Base-by-base conservation (phyloP, 1,140 invertebrate species). In the Drosophila rufa region DNA sequence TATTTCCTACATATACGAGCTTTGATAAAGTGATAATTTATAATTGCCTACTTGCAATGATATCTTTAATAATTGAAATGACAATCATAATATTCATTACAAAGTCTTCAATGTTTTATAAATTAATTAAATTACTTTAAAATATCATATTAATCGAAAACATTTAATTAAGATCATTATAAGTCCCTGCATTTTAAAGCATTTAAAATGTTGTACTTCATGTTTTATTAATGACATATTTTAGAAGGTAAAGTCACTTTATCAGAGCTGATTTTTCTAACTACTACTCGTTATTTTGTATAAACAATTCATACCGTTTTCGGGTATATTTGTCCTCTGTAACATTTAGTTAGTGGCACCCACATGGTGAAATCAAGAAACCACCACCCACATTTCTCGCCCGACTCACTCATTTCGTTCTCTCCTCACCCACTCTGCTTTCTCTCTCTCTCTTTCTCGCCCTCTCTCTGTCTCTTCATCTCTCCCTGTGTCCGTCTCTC, bases 401-500 rank as follows among this genome's bases (percentile, higher is more conserved):
- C 60, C 78, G 67, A 75, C 55, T 90, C 80, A 84, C 70, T 89
- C 81, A 90, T 90, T 85, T 90, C 81, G 85, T 83, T 51, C 75
- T 79, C 81, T 89, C 74, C 80, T 89, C 85, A 90, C 68, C 74
- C 82, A 55, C 87, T 87, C 47, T 80, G 66, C 56, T 71, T 65
- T 56, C 66, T 77, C 40, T 61, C 25, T 50, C 17, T 53, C 42
- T 45, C 57, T 40, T 59, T 77, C 40, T 61, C 25, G 43, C 17
- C 46, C 47, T 45, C 57, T 40, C 30, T 56, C 42, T 48, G 14
- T 43, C 15, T 66, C 19, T 1, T n/a, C n/a, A 14, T 51, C 36
- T 71, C 30, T 43, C 17, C 38, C 56, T 66, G 11, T 36, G 33
- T 36, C 33, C 9, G 33, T 36, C 46, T 40, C 15, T 47, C 22